Conservation (phyloP, 2,113 vertebrate species). For the Rhinogobius similis region DNA sequence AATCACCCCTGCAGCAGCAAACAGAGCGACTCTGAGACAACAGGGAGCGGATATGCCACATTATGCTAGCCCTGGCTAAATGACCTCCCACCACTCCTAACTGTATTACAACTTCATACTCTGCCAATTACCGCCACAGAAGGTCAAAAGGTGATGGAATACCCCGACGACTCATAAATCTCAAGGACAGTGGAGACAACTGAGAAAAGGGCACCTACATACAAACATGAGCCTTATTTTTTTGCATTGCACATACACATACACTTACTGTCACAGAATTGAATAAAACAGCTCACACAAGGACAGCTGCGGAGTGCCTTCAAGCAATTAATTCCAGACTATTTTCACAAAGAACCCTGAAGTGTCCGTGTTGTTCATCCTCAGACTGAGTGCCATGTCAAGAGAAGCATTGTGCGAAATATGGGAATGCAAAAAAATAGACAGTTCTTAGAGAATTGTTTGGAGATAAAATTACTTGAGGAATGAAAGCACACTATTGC, state of each 20-base stretch:
- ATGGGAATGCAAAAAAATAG: constrained; percentile 49
- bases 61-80: constrained; percentile 48
- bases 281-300: background rate
- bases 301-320: background rate
- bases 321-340: constrained; percentile 23
- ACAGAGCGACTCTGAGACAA: constrained; percentile 37
- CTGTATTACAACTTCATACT: constrained; percentile 58
- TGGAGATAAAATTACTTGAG: background rate
- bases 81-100: constrained; percentile 40
- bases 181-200: constrained; percentile 56
- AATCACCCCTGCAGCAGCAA: constrained; percentile 55
- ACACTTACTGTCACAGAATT: constrained; percentile 1
- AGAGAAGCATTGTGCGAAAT: constrained; percentile 19
- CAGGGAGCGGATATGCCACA: constrained; percentile 52
- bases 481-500: background rate
- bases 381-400: constrained; percentile 1
- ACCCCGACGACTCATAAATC: constrained; percentile 57
- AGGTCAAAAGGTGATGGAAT: constrained; percentile 61
- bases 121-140: constrained; percentile 58
- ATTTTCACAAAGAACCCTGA: constrained; percentile 22
- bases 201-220: constrained; percentile 55
- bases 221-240: background rate
- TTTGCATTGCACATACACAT: background rate
- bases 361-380: constrained; percentile 34
- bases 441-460: constrained; percentile 16